phyloP scores from a whole-genome alignment of 2,113 vertebrate species.

The Gorsachius goisagi region DNA sequence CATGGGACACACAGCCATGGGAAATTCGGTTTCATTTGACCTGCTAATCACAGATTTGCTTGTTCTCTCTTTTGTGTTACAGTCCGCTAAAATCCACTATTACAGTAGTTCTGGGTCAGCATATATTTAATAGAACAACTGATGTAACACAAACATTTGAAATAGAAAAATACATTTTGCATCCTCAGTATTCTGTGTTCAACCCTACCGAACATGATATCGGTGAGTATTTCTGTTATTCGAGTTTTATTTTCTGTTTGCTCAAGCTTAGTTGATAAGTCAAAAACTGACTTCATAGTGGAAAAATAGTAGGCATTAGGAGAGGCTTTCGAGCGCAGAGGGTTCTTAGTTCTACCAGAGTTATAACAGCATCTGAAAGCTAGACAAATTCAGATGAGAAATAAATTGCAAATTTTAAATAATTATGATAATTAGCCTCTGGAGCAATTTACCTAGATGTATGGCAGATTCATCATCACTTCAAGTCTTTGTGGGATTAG shows the following conservation, averaged over 20 bases:
- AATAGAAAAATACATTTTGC: slow-evolving; percentile 84
- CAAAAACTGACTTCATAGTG: background rate
- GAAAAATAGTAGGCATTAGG: background rate
- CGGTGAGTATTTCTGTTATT: slow-evolving; percentile 74
- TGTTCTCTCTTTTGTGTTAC: slow-evolving; percentile 16
- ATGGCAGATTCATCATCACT: slow-evolving; percentile 41
- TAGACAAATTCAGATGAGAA: slow-evolving; percentile 50
- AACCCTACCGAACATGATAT: slow-evolving; percentile 88
- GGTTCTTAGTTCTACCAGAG: background rate
- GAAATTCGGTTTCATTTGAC: background rate
- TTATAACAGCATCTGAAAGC: slow-evolving; percentile 5
- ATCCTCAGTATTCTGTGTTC: slow-evolving; percentile 83
- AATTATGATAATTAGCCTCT: slow-evolving; percentile 42
- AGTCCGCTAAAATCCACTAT: slow-evolving; percentile 82
- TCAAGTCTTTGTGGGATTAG: slow-evolving; percentile 31
- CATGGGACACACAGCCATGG: background rate
- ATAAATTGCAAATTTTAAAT: slow-evolving; percentile 53
- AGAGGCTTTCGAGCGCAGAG: background rate
- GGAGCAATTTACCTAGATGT: slow-evolving; percentile 18
- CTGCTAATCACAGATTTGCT: background rate
- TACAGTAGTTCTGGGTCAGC: slow-evolving; percentile 91
- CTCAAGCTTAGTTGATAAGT: background rate
- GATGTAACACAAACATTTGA: slow-evolving; percentile 81
- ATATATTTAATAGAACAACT: slow-evolving; percentile 83
- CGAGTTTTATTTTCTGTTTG: background rate